phyloP scores from a whole-genome alignment of 2,797 vertebrate genomes.

The Acropternis orthonyx region DNA sequence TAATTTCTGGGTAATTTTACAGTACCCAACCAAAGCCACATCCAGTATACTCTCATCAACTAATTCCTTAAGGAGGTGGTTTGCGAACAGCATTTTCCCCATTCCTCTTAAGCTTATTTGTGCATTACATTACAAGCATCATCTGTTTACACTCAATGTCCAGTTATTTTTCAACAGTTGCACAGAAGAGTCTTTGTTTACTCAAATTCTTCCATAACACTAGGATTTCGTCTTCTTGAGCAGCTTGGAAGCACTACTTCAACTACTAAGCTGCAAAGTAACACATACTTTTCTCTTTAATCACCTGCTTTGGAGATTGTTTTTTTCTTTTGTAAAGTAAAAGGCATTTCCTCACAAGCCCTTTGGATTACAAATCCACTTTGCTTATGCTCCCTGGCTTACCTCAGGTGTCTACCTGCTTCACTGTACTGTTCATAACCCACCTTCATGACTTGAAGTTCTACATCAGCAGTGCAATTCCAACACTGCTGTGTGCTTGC shows the following conservation, averaged over 20 bases:
- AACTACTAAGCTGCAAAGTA: constrained; percentile 34
- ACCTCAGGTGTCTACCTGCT: neutral
- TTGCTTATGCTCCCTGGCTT: neutral
- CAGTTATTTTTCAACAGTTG: constrained; percentile 41
- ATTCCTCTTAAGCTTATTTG: constrained; percentile 43
- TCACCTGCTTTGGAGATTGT: neutral
- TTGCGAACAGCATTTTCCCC: neutral
- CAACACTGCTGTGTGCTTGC: neutral
- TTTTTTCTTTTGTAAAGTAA: neutral
- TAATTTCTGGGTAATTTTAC: neutral
- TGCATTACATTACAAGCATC: neutral
- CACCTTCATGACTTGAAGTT: neutral
- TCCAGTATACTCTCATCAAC: neutral
- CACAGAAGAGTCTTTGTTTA: constrained; percentile 58
- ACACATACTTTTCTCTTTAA: neutral
- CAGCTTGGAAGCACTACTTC: constrained; percentile 37
- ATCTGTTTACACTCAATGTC: constrained; percentile 26
- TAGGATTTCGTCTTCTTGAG: constrained; percentile 38
- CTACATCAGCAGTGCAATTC: neutral
- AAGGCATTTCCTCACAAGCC: neutral
- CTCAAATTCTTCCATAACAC: constrained; percentile 13
- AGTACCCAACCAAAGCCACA: neutral
- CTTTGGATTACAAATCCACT: neutral
- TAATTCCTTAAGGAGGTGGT: neutral
- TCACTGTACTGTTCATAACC: neutral